A percentile compares a stretch with the other conserved stretches of the same genome.
Evolutionary conservation across 2,888 invertebrate species (phyloP).

Genomic region (Eurytoma adleriae): DNA sequence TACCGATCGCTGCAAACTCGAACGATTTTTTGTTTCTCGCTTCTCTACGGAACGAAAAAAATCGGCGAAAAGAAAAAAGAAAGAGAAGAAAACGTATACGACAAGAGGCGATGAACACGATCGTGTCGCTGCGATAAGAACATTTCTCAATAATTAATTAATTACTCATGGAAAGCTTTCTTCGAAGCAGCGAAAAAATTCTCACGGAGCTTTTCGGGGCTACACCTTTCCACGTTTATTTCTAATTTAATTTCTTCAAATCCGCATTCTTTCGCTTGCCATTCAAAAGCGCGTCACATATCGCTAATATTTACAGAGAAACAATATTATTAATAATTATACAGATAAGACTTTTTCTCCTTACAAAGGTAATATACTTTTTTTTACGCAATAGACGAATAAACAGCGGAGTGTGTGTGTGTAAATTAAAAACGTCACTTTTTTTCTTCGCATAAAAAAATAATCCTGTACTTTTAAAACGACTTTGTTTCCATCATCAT

Average conservation of each 20-base stretch:
- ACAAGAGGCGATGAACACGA: slow-evolving; percentile 13
- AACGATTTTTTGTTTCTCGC: slow-evolving; percentile 33
- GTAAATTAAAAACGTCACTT: slow-evolving; percentile 48
- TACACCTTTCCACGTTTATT: slow-evolving; percentile 3
- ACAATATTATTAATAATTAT: slow-evolving; percentile 53
- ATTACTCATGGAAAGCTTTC: slow-evolving; percentile 49
- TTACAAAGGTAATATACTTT: slow-evolving; percentile 41
- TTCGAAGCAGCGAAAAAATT: slow-evolving; percentile 48
- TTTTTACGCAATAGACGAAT: slow-evolving; percentile 45
- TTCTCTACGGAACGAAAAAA: slow-evolving; percentile 19
- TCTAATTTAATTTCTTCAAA: slow-evolving; percentile 23
- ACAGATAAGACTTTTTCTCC: slow-evolving; percentile 52
- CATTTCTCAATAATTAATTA: slow-evolving; percentile 14
- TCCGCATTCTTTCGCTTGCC: slow-evolving; percentile 36
- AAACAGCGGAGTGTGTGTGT: slow-evolving; percentile 52
- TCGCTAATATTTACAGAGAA: slow-evolving; percentile 57
- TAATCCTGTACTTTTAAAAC: slow-evolving; percentile 56
- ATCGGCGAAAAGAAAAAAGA: slow-evolving; percentile 45
- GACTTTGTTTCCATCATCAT: slow-evolving; percentile 28
- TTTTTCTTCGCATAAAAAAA: slow-evolving; percentile 51
- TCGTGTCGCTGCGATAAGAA: slow-evolving; percentile 48
- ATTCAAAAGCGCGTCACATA: slow-evolving; percentile 51
- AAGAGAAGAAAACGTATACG: slow-evolving; percentile 24
- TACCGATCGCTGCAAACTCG: slow-evolving; percentile 49
- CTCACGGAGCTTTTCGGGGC: slow-evolving; percentile 16